Base-by-base conservation (phyloP, 2,888 invertebrate species). In the Koerneria pararmatus region DNA sequence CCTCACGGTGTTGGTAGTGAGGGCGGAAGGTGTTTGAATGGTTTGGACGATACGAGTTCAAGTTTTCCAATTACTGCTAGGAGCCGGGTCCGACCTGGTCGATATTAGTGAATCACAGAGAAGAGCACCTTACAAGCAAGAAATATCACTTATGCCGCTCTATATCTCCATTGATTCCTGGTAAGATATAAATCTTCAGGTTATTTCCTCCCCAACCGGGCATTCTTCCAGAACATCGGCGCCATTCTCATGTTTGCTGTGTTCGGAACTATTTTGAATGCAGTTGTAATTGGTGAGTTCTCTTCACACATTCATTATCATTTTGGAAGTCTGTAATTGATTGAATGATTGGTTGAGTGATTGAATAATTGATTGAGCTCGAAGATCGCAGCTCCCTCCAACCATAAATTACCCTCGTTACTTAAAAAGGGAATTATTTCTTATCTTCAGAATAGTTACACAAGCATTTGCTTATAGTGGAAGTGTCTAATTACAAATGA, bases 181-280 rank as follows among this genome's bases (percentile, higher is more conserved):
- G 27, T 11, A 15, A 57, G 31, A 57, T 15, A 27, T 27, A 15
- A 57, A 27, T 51, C 15, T 29, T 27, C 62, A 74, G 95, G 95
- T n/a, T 97, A 97, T 85, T 95, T 94, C 85, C 95, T 95, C 95
- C 95, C 95, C 34, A 95, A 95, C 85, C 88, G 95, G 79, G 88
- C 95, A 79, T 95, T 97, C 87, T 97, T 97, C 85, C 95, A 95
- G 84, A 94, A 97, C 84, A 88, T 95, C 75, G 94, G 94, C 79
- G 95, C 95, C 65, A 95, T 97, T 82, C 87, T 95, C 71, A 86
- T 95, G 69, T 93, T 94, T 86, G 95, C 95, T 70, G 80, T 80
- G 1, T 92, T 95, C 68, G 94, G 94, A 71, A 95, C 95, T 73
- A 90, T 95, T 80, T 95, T 93, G 86, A 95, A 95, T 87, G 92